phyloP scores from a whole-genome alignment of 2,797 vertebrate species.

The Chanos chanos region DNA sequence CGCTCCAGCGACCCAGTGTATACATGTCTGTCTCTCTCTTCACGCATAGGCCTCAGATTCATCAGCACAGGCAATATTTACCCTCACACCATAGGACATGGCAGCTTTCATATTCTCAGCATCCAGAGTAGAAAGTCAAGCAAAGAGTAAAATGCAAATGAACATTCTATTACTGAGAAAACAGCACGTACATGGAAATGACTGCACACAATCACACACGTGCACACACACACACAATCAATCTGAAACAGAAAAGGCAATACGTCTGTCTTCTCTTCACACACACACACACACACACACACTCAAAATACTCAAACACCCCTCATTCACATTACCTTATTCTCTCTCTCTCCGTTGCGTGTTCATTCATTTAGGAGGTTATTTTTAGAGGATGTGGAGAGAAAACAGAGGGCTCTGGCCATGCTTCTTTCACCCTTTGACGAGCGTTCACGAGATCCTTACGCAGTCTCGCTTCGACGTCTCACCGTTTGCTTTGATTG shows the following conservation, averaged over 20 bases:
- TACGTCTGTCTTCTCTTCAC: no score
- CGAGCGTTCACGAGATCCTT: no score
- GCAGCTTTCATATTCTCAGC: conserved; percentile 8
- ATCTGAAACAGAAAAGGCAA: no score
- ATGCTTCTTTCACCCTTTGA: no score
- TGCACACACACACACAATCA: not conserved
- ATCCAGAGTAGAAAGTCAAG: conserved; percentile 11
- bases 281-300: not conserved
- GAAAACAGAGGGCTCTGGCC: no score
- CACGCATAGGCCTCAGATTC: not conserved
- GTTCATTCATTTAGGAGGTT: no score
- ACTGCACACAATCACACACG: not conserved
- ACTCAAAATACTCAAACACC: no score
- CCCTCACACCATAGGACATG: conserved; percentile 9
- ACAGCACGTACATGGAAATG: not conserved
- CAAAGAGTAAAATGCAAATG: conserved; percentile 8
- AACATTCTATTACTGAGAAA: not conserved
- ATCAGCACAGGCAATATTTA: not conserved
- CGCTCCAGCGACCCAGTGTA: not conserved
- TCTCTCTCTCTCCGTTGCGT: no score
- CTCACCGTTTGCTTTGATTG: conserved; percentile 10
- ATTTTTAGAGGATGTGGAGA: no score
- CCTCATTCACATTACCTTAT: no score
- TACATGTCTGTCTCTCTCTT: not conserved
- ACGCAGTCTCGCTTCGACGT: no score